Base-by-base conservation (phyloP, 2,113 vertebrate species). In the Crocuta crocuta region DNA sequence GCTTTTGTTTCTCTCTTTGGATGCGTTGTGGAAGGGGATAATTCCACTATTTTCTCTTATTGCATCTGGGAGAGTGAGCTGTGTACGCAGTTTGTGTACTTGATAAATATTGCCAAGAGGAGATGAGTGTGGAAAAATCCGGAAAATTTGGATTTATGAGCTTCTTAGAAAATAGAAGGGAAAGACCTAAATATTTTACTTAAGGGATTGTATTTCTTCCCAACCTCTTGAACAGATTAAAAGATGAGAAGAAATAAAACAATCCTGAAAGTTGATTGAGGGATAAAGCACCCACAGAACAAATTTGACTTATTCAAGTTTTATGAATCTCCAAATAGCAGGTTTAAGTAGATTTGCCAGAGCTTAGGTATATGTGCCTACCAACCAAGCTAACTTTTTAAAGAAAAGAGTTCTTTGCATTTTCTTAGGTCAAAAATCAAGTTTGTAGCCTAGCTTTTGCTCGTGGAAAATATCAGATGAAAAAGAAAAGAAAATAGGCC, bases 231-330 rank as follows among this genome's bases (percentile, higher is more conserved):
- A 73, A 90, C n/a, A 96, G 50, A 33, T 95, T 94, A 98, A 97
- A 58, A 70, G 43, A 95, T 80, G 94, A 85, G 48, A 97, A 98
- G 85, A 98, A 98, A 94, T 81, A 96, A 98, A 83, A 95, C n/a
- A 95, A n/a, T 68, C 63, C 61, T 92, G 26, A 97, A 98, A 85
- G 82, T 94, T 98, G 98, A 98, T 97, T 89, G 96, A 98, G 97
- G 82, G 89, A 98, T 98, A 97, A 98, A 98, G 98, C 93, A 98
- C 81, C 94, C 93, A 98, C 80, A 89, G 96, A 98, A 94, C 94
- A 97, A 97, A 95, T 97, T 96, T 98, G 94, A 98, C 98, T 98
- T 98, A 98, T 98, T 98, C 95, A 97, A 98, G 86, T 88, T 98
- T 98, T 98, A 98, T 50, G 0, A 97, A 97, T 94, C 95, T 94